phyloP scores from a whole-genome alignment of 1,140 invertebrate genomes.

The Elysia chlorotica region DNA sequence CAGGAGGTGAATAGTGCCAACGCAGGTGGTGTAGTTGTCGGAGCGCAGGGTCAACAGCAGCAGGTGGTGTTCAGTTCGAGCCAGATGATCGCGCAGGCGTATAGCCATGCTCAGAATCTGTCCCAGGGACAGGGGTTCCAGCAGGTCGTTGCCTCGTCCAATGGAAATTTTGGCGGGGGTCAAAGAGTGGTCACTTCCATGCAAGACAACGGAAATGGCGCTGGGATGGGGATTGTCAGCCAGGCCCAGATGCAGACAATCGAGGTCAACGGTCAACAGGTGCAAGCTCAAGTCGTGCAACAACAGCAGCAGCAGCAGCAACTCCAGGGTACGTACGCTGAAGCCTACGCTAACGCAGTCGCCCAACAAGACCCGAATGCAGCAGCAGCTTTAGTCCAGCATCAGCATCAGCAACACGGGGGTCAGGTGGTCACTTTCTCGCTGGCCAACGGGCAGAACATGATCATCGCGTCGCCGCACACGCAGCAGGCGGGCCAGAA shows the following conservation, averaged over 20 bases:
- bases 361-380: conserved; percentile 3
- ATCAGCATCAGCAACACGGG: background rate
- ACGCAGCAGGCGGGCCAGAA: conserved; percentile 27
- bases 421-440: conserved; percentile 26
- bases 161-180: conserved; percentile 22
- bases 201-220: background rate
- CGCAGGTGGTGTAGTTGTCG: conserved; percentile 18
- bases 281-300: conserved; percentile 3
- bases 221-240: background rate
- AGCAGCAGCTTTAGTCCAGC: background rate
- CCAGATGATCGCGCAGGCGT: conserved; percentile 32
- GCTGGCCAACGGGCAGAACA: conserved; percentile 26
- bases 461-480: conserved; percentile 30
- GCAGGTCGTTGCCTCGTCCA: conserved; percentile 19
- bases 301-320: background rate
- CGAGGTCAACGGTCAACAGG: conserved; percentile 11
- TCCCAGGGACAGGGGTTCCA: conserved; percentile 14
- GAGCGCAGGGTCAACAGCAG: conserved; percentile 17
- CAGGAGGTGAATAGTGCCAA: no score
- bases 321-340: background rate
- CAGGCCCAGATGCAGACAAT: conserved; percentile 19
- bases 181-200: conserved; percentile 9
- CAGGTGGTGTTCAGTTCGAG: conserved; percentile 19
- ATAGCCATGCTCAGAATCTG: conserved; percentile 31
- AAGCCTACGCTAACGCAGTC: conserved; percentile 11